phyloP scores from a whole-genome alignment of 2,113 vertebrate species.

The Collichthys lucidus region DNA sequence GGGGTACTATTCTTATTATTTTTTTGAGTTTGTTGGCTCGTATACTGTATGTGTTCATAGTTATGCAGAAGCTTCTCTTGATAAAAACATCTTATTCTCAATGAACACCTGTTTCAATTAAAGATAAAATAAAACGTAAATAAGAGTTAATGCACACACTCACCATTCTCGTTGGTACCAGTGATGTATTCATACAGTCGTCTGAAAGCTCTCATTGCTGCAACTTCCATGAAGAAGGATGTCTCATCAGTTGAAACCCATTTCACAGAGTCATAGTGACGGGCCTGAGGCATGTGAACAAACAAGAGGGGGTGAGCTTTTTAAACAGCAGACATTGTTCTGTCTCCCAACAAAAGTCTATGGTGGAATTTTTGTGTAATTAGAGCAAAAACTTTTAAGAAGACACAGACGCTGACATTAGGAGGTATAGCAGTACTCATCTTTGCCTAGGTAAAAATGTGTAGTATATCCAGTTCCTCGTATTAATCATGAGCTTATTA shows the following conservation, averaged over 20 bases:
- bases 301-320: not conserved
- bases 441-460: not conserved
- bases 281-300: conserved; percentile 69
- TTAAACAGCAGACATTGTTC: conserved; percentile 75
- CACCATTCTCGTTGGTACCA: conserved; percentile 69
- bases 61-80: no score
- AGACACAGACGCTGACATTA: not conserved
- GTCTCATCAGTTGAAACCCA: conserved; percentile 74
- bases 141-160: not conserved
- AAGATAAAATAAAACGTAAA: no score
- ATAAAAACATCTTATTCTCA: not conserved
- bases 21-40: not conserved
- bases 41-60: not conserved
- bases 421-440: not conserved
- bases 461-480: not conserved
- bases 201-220: conserved; percentile 51
- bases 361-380: conserved; percentile 66
- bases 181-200: conserved; percentile 80
- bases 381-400: not conserved
- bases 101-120: not conserved
- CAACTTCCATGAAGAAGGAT: conserved; percentile 60
- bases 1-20: not conserved
- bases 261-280: conserved; percentile 74
- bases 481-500: not conserved
- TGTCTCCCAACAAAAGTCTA: conserved; percentile 73